These are phyloP conservation scores for Glyptemys insculpta DNA, from an alignment of 2,797 vertebrate genomes.

Conservation along the genomic window DNA sequence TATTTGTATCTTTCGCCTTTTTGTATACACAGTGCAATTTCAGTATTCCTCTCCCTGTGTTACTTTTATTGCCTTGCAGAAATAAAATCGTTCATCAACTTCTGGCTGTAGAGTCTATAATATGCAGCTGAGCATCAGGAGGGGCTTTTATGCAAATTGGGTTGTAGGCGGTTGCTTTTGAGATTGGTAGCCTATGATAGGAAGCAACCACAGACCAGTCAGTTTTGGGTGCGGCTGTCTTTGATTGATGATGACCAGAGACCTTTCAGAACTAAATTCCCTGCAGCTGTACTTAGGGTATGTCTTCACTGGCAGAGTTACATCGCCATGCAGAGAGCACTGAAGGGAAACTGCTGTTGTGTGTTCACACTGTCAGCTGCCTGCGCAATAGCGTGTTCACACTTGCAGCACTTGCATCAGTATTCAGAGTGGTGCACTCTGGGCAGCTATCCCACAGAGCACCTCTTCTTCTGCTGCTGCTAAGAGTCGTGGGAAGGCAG, in stretches of 20 bases:
- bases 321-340: too few species aligned
- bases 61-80: not conserved
- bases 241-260: too few species aligned
- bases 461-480: too few species aligned
- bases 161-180: not conserved
- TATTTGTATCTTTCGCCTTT: not conserved
- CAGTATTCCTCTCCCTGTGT: accelerated
- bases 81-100: not conserved
- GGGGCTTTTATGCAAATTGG: not conserved
- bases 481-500: too few species aligned
- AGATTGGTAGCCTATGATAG: not conserved
- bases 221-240: not conserved
- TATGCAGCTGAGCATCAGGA: not conserved
- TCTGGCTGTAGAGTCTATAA: not conserved
- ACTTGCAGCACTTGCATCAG: too few species aligned
- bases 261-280: not conserved
- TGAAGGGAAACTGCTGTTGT: too few species aligned
- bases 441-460: too few species aligned
- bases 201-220: not conserved
- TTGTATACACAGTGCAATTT: not conserved
- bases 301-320: too few species aligned
- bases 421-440: too few species aligned
- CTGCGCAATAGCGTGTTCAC: too few species aligned
- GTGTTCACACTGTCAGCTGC: too few species aligned
- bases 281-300: too few species aligned